Conservation (phyloP, 2,113 vertebrate genomes). For the Cebidichthys violaceus region DNA sequence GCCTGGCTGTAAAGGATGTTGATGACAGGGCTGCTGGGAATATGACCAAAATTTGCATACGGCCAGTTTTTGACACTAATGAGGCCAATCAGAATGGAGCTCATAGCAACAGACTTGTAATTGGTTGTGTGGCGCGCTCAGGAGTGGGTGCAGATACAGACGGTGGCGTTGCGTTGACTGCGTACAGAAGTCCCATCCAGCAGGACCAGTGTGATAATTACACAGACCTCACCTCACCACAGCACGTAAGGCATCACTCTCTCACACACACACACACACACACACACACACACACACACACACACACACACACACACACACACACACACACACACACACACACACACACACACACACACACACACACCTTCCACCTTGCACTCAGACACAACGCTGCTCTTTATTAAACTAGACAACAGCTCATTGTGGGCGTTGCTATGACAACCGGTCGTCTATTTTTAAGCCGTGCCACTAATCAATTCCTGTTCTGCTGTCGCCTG, state of each 20-base stretch:
- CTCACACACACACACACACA: constrained; percentile 75
- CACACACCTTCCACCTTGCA: constrained; percentile 66
- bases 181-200: constrained; percentile 10
- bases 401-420: constrained; percentile 87
- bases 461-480: constrained; percentile 87
- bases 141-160: constrained; percentile 52
- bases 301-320: constrained; percentile 74
- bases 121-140: constrained; percentile 67
- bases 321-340: constrained; percentile 74
- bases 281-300: constrained; percentile 75
- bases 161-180: constrained; percentile 20
- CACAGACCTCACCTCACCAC: constrained; percentile 22
- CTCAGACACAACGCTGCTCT: constrained; percentile 78
- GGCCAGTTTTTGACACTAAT: constrained; percentile 79
- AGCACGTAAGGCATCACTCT: constrained; percentile 27
- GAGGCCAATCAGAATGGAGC: constrained; percentile 77
- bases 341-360: constrained; percentile 59
- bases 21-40: constrained; percentile 66
- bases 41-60: constrained; percentile 75
- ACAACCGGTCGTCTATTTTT: constrained; percentile 88
- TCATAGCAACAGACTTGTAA: constrained; percentile 82
- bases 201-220: constrained; percentile 23
- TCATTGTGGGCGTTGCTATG: constrained; percentile 86
- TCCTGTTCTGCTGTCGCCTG: constrained; percentile 84
- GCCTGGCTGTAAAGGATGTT: constrained; percentile 52